A percentile compares a stretch with the other conserved stretches of the same genome.
Evolutionary conservation across 2,113 vertebrate genomes (phyloP).

Genomic region (Pogonocichla stellata): DNA sequence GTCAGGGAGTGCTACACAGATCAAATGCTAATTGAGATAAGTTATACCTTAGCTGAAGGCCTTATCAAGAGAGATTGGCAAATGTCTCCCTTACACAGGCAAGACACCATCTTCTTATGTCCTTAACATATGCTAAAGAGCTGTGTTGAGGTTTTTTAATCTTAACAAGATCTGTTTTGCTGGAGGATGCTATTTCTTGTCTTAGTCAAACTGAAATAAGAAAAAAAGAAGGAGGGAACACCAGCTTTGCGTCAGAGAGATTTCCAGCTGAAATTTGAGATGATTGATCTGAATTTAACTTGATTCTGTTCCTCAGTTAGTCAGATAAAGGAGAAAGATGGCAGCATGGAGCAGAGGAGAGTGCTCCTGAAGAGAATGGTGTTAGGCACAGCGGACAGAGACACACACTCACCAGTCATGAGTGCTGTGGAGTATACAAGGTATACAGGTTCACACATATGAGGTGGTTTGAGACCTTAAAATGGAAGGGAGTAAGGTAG

Average conservation of each 20-base stretch:
- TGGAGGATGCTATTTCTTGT: background rate
- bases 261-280: background rate
- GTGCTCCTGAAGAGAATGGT: rapidly evolving
- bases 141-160: background rate
- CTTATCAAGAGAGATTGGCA: background rate
- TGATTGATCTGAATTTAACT: background rate
- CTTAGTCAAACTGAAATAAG: background rate
- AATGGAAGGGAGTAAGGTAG: background rate
- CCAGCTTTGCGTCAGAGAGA: background rate
- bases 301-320: background rate
- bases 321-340: background rate
- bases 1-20: background rate
- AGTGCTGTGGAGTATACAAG: background rate
- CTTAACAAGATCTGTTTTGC: background rate
- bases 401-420: background rate
- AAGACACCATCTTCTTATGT: background rate
- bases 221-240: background rate
- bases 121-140: background rate
- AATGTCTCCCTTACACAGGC: background rate
- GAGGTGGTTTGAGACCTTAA: background rate
- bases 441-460: background rate
- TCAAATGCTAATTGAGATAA: background rate
- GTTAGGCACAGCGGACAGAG: background rate
- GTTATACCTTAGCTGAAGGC: background rate
- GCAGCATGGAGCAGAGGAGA: background rate